A percentile compares a stretch with the other conserved stretches of the same genome.
phyloP scores from a whole-genome alignment of 2,888 invertebrate species.

The Xylocampa areola region DNA sequence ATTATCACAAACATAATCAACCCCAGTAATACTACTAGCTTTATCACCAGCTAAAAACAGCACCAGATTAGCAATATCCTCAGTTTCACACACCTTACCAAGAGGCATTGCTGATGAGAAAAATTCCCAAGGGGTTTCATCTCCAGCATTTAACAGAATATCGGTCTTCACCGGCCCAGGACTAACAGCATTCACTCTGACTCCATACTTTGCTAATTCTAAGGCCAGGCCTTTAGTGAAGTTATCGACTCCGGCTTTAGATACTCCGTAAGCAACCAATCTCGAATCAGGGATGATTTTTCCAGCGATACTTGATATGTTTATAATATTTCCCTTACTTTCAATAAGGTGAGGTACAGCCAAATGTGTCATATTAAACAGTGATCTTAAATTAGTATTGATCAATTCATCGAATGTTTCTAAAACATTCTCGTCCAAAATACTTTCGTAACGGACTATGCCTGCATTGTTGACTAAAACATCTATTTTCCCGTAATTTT shows the following conservation, averaged over 20 bases:
- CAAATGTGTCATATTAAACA: slow-evolving; percentile 62
- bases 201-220: slow-evolving; percentile 60
- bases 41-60: slow-evolving; percentile 64
- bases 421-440: slow-evolving; percentile 50
- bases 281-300: slow-evolving; percentile 22
- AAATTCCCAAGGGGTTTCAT: slow-evolving; percentile 84
- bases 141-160: slow-evolving; percentile 78
- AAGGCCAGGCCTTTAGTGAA: slow-evolving; percentile 93
- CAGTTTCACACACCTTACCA: slow-evolving; percentile 58
- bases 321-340: slow-evolving; percentile 68
- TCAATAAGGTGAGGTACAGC: slow-evolving; percentile 62
- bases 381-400: slow-evolving; percentile 63
- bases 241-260: slow-evolving; percentile 94
- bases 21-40: slow-evolving; percentile 63
- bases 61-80: slow-evolving; percentile 64
- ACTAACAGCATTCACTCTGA: slow-evolving; percentile 60
- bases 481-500: slow-evolving; percentile 61
- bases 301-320: slow-evolving; percentile 66
- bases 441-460: slow-evolving; percentile 43
- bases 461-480: slow-evolving; percentile 69
- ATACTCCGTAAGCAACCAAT: slow-evolving; percentile 89
- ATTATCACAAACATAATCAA: slow-evolving; percentile 62
- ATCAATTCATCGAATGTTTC: slow-evolving; percentile 64
- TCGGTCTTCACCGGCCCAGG: slow-evolving; percentile 64
- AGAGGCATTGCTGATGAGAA: slow-evolving; percentile 47